These are phyloP conservation scores for Phylloscopus collybita DNA, from an alignment of 2,797 vertebrate species.

Conservation along the genomic window DNA sequence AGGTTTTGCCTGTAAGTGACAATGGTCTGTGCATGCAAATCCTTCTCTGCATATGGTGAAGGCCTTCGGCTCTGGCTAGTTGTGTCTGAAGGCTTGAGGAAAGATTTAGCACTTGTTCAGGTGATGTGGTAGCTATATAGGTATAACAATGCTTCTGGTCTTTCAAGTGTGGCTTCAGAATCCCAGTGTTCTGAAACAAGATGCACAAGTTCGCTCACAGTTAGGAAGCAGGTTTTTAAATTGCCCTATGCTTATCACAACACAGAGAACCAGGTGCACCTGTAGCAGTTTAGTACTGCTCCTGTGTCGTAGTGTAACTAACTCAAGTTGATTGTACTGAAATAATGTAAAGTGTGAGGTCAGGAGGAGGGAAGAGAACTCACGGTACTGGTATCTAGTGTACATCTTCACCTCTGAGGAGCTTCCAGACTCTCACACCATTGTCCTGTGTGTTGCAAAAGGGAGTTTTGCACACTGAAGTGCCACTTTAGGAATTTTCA, in stretches of 20 bases:
- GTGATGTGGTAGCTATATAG: background rate
- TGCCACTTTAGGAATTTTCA: background rate
- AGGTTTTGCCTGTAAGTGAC: background rate
- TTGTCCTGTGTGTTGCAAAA: background rate
- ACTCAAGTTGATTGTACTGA: background rate
- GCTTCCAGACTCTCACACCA: background rate
- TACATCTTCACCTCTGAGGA: background rate
- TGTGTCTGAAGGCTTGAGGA: background rate
- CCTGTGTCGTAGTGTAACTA: background rate
- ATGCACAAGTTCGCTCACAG: background rate
- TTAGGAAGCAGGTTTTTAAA: background rate
- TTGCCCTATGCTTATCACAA: rapidly evolving
- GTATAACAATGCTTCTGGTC: background rate
- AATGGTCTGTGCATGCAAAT: background rate
- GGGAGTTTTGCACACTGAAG: rapidly evolving
- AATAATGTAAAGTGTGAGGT: background rate
- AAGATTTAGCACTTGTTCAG: background rate
- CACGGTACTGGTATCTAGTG: background rate
- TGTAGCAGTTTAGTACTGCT: background rate
- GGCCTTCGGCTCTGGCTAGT: background rate
- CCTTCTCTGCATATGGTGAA: background rate
- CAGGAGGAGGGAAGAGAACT: background rate
- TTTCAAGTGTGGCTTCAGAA: background rate
- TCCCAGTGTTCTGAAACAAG: background rate
- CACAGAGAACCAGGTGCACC: background rate